These are phyloP conservation scores for Aphidius ervi DNA, from an alignment of 1,140 invertebrate genomes.

Conservation along the genomic window DNA sequence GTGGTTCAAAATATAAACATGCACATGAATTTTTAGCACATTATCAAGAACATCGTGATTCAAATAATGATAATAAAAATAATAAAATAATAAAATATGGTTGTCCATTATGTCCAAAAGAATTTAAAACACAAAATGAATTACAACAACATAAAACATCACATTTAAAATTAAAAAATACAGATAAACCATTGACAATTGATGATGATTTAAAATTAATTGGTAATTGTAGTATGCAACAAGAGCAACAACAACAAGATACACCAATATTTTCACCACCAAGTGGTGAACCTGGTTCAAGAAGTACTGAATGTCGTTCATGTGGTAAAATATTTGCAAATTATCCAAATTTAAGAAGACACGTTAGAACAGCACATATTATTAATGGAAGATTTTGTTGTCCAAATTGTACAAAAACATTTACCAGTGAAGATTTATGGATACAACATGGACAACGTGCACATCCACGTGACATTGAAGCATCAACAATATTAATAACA, in stretches of 20 bases:
- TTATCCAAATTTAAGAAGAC: conserved; percentile 47
- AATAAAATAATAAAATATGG: conserved; percentile 44
- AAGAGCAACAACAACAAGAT: neutral
- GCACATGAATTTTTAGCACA: conserved; percentile 38
- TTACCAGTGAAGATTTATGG: conserved; percentile 34
- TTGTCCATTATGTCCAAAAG: conserved; percentile 61
- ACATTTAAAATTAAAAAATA: conserved; percentile 62
- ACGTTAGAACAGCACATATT: conserved; percentile 57
- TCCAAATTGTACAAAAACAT: conserved; percentile 41
- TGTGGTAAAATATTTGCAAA: conserved; percentile 59
- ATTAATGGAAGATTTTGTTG: conserved; percentile 50
- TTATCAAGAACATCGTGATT: conserved; percentile 38
- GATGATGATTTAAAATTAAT: conserved; percentile 30
- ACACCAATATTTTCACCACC: conserved; percentile 22
- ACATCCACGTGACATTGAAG: conserved; percentile 19
- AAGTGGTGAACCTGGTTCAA: conserved; percentile 26
- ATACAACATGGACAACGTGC: conserved; percentile 25
- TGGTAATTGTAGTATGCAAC: neutral
- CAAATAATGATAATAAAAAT: conserved; percentile 21
- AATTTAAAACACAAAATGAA: conserved; percentile 57
- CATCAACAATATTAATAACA: conserved; percentile 4
- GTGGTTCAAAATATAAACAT: conserved; percentile 26
- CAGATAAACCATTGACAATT: conserved; percentile 18
- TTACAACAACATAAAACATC: conserved; percentile 62
- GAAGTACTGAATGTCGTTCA: conserved; percentile 53